Evolutionary conservation across 2,113 vertebrate species (phyloP), one percentile per base, ranked within the genome.

Genomic region (Microcebus ravelobensis): DNA sequence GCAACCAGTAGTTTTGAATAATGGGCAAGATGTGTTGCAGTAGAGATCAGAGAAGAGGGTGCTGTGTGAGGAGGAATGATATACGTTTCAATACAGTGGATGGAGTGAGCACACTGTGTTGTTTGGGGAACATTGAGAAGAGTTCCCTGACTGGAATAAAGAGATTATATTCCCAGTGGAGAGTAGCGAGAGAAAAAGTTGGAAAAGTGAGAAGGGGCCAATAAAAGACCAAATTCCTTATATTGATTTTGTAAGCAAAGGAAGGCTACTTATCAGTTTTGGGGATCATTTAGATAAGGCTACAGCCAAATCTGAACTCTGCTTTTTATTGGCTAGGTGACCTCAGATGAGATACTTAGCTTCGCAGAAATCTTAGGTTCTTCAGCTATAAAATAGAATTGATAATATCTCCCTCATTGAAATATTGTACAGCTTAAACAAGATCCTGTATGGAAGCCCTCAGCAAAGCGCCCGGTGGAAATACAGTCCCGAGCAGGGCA

Each of bases 121-220:
- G 34, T 73, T 92, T 82, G 80, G 76, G 74, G 12, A 70, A 39
- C 20, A 34, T 34, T 65, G 25, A 67, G 68, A 18, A 73, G 50
- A 76, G 36, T 92, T 83, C 57, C 89, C 50, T 71, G 39, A n/a
- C 31, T 94, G 63, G 57, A 93, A 61, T 87, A 88, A 82, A 87
- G 63, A 71, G 39, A 31, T 70, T 73, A 4, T 73, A 6, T 86
- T 81, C 48, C 59, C 25, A 70, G 3, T 68, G 61, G 45, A 88
- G 42, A 81, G 15, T 7, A 8, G 27, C 59, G n/a, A 48, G 55
- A 93, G 50, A 29, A 31, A 67, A 71, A 48, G n/a, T 50, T 67
- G 59, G 76, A 67, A 92, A 94, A 45, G 52, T 67, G 34, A 95
- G 34, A 31, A 15, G 45, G 42, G 39, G 31, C 68, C 84, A 71